These are phyloP conservation scores for Rhingia rostrata DNA, from an alignment of 2,888 invertebrate genomes.

Conservation along the genomic window DNA sequence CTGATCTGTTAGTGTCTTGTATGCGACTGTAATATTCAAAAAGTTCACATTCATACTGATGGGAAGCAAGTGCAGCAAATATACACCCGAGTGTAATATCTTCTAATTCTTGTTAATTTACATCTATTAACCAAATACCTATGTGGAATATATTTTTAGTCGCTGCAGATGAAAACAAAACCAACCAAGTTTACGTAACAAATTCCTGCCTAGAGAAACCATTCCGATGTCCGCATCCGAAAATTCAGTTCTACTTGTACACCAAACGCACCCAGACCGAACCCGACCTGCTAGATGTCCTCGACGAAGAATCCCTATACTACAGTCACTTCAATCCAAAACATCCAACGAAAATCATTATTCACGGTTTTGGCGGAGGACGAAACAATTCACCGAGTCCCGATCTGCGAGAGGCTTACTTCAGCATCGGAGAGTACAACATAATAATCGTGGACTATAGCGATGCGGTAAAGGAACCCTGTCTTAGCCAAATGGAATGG, in stretches of 20 bases:
- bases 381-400: conserved; percentile 92
- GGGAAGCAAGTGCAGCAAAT: too few species aligned
- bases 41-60: too few species aligned
- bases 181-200: conserved; percentile 88
- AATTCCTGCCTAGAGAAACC: conserved; percentile 92
- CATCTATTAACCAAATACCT: background rate
- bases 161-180: conserved; percentile 78
- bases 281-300: conserved; percentile 89
- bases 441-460: conserved; percentile 94
- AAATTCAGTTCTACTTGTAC: conserved; percentile 92
- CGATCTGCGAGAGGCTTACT: conserved; percentile 92
- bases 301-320: conserved; percentile 88
- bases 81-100: too few species aligned
- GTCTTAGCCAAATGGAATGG: conserved; percentile 90
- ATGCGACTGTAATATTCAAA: too few species aligned
- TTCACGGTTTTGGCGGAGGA: conserved; percentile 96
- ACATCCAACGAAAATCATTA: conserved; percentile 93
- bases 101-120: background rate
- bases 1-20: too few species aligned
- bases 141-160: conserved; percentile 29
- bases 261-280: conserved; percentile 90
- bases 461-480: conserved; percentile 91
- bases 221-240: conserved; percentile 91
- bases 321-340: conserved; percentile 90
- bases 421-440: conserved; percentile 91